A percentile compares a stretch with the other conserved stretches of the same genome.
These are phyloP conservation scores for Folsomia manolachei DNA, from an alignment of 2,888 invertebrate species.

Conservation along the genomic window DNA sequence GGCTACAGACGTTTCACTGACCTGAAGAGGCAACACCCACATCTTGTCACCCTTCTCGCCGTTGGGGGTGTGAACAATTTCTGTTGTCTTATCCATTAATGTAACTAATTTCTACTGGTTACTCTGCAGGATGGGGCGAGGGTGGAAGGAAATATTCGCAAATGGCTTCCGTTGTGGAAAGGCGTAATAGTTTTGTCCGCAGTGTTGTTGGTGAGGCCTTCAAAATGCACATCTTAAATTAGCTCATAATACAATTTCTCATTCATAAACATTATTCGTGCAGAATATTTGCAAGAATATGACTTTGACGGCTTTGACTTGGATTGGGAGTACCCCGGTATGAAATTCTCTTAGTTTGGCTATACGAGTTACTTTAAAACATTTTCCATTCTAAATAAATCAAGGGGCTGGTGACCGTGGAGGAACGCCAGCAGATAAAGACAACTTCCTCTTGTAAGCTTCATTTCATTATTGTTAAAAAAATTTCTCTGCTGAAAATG, in stretches of 20 bases:
- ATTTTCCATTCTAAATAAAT: conserved; percentile 7
- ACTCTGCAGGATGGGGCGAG: conserved; percentile 48
- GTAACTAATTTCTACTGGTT: neutral
- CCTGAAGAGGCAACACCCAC: conserved; percentile 50
- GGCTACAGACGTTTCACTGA: conserved; percentile 52
- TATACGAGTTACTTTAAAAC: neutral
- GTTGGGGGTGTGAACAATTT: conserved; percentile 44
- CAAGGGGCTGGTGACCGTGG: conserved; percentile 77
- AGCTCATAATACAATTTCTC: no score
- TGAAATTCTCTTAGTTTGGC: conserved; percentile 75
- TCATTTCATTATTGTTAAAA: neutral
- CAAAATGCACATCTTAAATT: no score
- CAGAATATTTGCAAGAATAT: conserved; percentile 72
- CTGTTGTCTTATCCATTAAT: no score
- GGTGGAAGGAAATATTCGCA: conserved; percentile 40
- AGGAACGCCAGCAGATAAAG: conserved; percentile 78
- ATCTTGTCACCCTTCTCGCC: conserved; percentile 51
- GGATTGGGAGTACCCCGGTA: conserved; percentile 60
- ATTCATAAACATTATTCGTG: no score
- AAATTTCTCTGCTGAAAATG: no score
- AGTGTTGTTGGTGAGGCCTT: conserved; percentile 37
- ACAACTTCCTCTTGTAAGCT: conserved; percentile 65
- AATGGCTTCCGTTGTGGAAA: conserved; percentile 28
- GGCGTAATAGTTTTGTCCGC: conserved; percentile 24
- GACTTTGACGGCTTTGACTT: conserved; percentile 81